Evolutionary conservation across 2,113 vertebrate genomes (phyloP).

Genomic region (Nibea albiflora): DNA sequence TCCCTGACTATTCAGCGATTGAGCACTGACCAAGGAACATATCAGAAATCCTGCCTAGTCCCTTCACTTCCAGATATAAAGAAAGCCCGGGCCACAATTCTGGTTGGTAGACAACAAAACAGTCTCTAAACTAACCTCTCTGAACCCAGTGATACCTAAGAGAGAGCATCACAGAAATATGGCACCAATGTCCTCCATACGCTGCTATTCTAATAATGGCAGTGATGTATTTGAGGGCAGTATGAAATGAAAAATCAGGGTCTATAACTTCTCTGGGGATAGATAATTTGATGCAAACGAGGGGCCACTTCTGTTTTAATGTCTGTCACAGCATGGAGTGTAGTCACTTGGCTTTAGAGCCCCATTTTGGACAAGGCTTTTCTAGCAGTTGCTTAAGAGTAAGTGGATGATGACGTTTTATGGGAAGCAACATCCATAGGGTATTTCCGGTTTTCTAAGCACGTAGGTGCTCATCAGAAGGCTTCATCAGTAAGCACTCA

Average conservation of each 20-base stretch:
- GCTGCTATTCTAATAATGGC: slow-evolving; percentile 11
- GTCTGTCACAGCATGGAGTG: slow-evolving; percentile 17
- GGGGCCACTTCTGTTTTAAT: slow-evolving; percentile 1
- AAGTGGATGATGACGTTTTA: background rate
- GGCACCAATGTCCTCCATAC: background rate
- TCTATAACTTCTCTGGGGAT: background rate
- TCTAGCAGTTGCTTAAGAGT: background rate
- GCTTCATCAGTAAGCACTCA: background rate
- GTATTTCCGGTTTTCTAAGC: background rate
- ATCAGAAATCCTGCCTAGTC: background rate
- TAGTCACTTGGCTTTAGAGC: background rate
- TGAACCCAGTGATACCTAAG: slow-evolving; percentile 5
- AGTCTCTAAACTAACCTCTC: slow-evolving; percentile 2
- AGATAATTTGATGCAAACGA: slow-evolving; percentile 11
- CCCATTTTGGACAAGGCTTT: background rate
- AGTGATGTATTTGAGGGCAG: slow-evolving; percentile 11
- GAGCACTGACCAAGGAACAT: background rate
- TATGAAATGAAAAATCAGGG: slow-evolving; percentile 7
- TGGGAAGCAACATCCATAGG: background rate
- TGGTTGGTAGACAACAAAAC: background rate
- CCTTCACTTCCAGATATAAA: background rate
- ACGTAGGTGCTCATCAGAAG: too few species aligned
- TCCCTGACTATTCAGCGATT: background rate
- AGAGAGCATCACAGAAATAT: slow-evolving; percentile 10
- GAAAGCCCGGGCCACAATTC: background rate